Base-by-base conservation (phyloP, 1,140 invertebrate species). In the Cardiocondyla obscurior region DNA sequence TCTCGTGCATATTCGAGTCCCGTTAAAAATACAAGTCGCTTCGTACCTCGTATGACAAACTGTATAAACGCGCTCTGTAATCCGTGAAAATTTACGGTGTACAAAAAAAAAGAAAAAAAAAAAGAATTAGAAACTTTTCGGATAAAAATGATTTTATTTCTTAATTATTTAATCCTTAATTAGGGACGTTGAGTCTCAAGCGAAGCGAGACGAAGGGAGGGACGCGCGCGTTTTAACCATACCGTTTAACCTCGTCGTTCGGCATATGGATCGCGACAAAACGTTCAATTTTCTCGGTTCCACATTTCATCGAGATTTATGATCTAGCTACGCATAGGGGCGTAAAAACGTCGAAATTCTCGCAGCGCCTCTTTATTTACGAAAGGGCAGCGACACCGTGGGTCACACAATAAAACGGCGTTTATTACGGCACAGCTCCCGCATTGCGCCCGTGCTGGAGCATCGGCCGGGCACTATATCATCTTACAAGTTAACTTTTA, bases 401-500 rank as follows among this genome's bases (percentile, higher is more conserved):
- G 64, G 58, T 77, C 72, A 33, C 51, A 72, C 44, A 72, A 65
- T 87, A 74, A 87, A 84, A 62, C 46, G 53, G 19, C 60, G 60
- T 84, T 87, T 64, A 81, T 87, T 86, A 81, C 64, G 51, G 49
- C 42, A 53, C 19, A 60, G 82, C 60, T 87, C 81, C 81, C 60
- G 81, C 60, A 81, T 87, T 74, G 82, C 57, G 39, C 46, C 36
- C 49, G 36, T 62, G 53, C 33, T 16, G 70, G 84, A 77, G 70
- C 81, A 83, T 83, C 72, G 33, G 44, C 28, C 16, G n/a, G 6
- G 16, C 46, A 55, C 73, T 86, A 74, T 81, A 87, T 87, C 85
- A 87, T 86, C 73, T 67, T 62, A 83, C 85, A 70, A 79, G 73
- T 86, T 81, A 84, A 86, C 65, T 87, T 86, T 86, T 86, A 83